These are phyloP conservation scores for Leptinotarsa juncta DNA, from an alignment of 2,888 invertebrate species.

Conservation along the genomic window DNA sequence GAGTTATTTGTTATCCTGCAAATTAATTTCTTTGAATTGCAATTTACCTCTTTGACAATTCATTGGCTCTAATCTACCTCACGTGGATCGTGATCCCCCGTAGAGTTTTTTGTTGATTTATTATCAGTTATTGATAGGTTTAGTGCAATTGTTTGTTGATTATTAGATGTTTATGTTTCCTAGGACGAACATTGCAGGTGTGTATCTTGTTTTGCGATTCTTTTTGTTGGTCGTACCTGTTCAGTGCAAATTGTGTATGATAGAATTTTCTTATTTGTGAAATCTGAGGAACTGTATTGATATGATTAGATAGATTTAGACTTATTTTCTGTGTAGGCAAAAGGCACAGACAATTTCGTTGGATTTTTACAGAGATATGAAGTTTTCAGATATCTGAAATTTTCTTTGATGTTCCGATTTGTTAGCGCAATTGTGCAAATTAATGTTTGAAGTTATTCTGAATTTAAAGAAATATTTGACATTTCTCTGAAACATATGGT, in stretches of 20 bases:
- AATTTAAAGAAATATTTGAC: too few relatives aligned
- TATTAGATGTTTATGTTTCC: constrained; percentile 28
- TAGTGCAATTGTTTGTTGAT: constrained; percentile 41
- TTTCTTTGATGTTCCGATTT: too few relatives aligned
- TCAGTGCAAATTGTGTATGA: constrained; percentile 40
- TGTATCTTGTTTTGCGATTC: constrained; percentile 26
- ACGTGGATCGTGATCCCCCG: not conserved
- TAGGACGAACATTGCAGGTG: constrained; percentile 22
- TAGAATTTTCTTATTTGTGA: constrained; percentile 9
- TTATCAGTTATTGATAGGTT: constrained; percentile 27
- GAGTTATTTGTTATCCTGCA: too few relatives aligned
- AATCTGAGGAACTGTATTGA: not conserved
- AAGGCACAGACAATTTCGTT: not conserved
- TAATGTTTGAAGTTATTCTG: too few relatives aligned
- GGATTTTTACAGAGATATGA: too few relatives aligned
- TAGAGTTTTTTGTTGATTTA: constrained; percentile 27
- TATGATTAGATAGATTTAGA: not conserved
- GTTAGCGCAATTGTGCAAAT: too few relatives aligned
- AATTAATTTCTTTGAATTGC: too few relatives aligned
- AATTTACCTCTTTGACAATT: too few relatives aligned
- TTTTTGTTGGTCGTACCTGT: constrained; percentile 34
- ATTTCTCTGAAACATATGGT: too few relatives aligned
- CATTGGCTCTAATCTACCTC: not conserved
- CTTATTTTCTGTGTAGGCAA: not conserved
- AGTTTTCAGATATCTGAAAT: too few relatives aligned